Percentiles rank a stretch among this genome's conserved stretches.
Evolutionary conservation across 2,797 vertebrate genomes (phyloP).

Genomic region (Craterocephalus amniculus): DNA sequence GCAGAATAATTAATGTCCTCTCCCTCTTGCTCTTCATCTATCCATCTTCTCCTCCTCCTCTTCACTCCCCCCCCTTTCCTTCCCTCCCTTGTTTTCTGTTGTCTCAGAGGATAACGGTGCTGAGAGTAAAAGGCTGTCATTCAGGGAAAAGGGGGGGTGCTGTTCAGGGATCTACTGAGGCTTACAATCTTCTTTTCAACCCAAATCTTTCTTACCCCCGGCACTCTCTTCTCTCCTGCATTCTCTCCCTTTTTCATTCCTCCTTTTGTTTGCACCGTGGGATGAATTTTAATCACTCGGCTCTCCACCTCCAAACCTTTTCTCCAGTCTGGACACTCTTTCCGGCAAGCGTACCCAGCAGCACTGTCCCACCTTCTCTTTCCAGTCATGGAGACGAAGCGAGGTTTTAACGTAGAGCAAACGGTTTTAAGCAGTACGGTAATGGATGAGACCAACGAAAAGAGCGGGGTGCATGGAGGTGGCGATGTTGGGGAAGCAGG

Average conservation of each 20-base stretch:
- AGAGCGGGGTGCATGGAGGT: slow-evolving; percentile 25
- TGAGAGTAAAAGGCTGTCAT: slow-evolving; percentile 80
- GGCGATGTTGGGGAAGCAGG: background rate
- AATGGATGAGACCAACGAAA: slow-evolving; percentile 24
- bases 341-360: slow-evolving; percentile 44
- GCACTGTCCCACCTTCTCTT: slow-evolving; percentile 30
- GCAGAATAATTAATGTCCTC: slow-evolving; percentile 79
- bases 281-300: slow-evolving; percentile 86
- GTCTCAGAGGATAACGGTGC: slow-evolving; percentile 79
- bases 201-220: slow-evolving; percentile 67
- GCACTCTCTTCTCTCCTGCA: slow-evolving; percentile 66
- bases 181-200: slow-evolving; percentile 83
- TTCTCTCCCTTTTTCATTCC: slow-evolving; percentile 79
- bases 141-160: slow-evolving; percentile 59
- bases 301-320: slow-evolving; percentile 60
- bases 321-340: slow-evolving; percentile 32
- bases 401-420: slow-evolving; percentile 56
- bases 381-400: slow-evolving; percentile 24
- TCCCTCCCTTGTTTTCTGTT: slow-evolving; percentile 59
- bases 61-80: slow-evolving; percentile 33
- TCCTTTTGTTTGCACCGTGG: slow-evolving; percentile 85
- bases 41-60: slow-evolving; percentile 68
- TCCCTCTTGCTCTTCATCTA: slow-evolving; percentile 56
- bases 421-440: slow-evolving; percentile 46
- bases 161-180: slow-evolving; percentile 74